Evolutionary conservation across 2,888 invertebrate species (phyloP).

Genomic region (Isoperla grammatica): DNA sequence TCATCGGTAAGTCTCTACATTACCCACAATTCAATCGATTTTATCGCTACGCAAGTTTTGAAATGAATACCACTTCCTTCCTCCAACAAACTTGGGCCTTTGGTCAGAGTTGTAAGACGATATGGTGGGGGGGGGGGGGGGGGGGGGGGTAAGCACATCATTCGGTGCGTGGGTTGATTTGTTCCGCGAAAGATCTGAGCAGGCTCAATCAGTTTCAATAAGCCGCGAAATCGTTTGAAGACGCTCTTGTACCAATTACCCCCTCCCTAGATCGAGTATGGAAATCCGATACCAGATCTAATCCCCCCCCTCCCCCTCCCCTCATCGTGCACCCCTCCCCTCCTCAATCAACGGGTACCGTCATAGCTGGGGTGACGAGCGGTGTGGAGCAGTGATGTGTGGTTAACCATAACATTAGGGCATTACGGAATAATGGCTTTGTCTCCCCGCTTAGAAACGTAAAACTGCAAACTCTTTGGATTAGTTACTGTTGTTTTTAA

Average conservation of each 20-base stretch:
- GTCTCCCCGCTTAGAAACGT: too few relatives aligned
- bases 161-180: constrained; percentile 5
- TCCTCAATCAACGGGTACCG: constrained; percentile 1
- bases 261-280: not conserved
- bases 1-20: too few relatives aligned
- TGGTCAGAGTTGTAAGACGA: not conserved
- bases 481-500: too few relatives aligned
- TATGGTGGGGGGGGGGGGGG: not conserved
- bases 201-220: constrained; percentile 21
- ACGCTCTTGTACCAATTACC: constrained; percentile 6
- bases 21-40: too few relatives aligned
- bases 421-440: not conserved
- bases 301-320: not conserved
- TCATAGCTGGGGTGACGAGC: not conserved
- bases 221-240: constrained; percentile 26
- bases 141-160: constrained; percentile 4
- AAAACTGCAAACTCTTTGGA: too few relatives aligned
- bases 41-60: too few relatives aligned
- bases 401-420: constrained; percentile 6
- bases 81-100: too few relatives aligned
- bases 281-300: constrained; percentile 3
- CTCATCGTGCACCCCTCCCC: not conserved
- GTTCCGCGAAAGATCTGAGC: not conserved
- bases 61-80: too few relatives aligned
- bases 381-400: not conserved